Evolutionary conservation across 2,888 invertebrate species (phyloP).

Genomic region (Melikaiella ostensackeni): DNA sequence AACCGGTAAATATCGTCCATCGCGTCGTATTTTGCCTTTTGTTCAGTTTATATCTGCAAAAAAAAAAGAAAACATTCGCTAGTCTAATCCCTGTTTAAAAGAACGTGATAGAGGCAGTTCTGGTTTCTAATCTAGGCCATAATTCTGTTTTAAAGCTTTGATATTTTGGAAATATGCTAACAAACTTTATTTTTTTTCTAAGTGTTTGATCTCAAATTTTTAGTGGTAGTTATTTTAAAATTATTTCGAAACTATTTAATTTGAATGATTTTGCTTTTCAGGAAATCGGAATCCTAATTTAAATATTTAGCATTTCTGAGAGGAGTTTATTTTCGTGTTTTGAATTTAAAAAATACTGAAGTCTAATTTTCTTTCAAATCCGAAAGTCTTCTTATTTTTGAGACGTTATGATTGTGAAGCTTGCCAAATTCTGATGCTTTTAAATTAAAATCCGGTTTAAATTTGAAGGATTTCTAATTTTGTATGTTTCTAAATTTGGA

Average conservation of each 20-base stretch:
- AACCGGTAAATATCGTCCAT: slow-evolving; percentile 33
- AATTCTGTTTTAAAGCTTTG: not conserved
- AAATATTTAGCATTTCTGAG: not conserved
- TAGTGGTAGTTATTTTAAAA: slow-evolving; percentile 11
- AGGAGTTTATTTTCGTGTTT: slow-evolving; percentile 26
- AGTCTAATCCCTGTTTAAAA: slow-evolving; percentile 33
- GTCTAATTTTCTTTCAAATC: no score
- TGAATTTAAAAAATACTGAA: slow-evolving; percentile 25
- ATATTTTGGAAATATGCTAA: not conserved
- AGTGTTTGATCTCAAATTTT: slow-evolving; percentile 25
- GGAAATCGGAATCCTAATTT: not conserved
- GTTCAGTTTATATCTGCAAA: slow-evolving; percentile 20
- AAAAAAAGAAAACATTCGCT: slow-evolving; percentile 35
- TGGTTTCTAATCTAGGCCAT: slow-evolving; percentile 23
- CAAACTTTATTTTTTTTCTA: not conserved
- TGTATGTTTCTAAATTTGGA: no score
- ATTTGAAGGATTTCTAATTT: no score
- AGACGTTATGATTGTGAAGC: no score
- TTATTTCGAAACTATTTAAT: not conserved
- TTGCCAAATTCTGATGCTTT: no score
- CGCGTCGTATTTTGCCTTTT: slow-evolving; percentile 36
- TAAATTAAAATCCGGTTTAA: no score
- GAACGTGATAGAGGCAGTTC: slow-evolving; percentile 30
- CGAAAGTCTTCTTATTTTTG: no score
- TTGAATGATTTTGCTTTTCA: not conserved